Conservation (phyloP, 1,140 invertebrate genomes). For the Apocrypta bakeri region DNA sequence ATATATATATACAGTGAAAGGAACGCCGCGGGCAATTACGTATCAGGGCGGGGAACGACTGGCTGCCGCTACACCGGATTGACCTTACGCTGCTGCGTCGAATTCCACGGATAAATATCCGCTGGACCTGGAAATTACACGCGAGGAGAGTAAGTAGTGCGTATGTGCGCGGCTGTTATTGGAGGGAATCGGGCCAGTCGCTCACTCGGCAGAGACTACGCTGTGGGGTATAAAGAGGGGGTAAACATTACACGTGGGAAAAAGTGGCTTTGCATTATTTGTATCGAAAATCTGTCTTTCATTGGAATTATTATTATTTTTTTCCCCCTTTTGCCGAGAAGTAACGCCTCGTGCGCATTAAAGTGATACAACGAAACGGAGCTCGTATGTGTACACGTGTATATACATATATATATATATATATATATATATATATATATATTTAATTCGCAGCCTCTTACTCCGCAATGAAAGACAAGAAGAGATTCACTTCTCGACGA, state of each 20-base stretch:
- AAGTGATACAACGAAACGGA: no score
- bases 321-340: no score
- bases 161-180: background rate
- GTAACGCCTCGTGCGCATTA: no score
- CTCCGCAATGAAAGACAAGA: background rate
- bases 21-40: conserved; percentile 66
- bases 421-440: no score
- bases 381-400: no score
- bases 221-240: background rate
- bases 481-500: background rate
- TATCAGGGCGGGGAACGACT: conserved; percentile 58
- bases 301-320: no score
- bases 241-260: background rate
- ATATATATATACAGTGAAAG: conserved; percentile 62
- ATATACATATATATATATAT: no score
- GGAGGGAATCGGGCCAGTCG: background rate
- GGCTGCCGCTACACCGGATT: conserved; percentile 50
- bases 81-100: conserved; percentile 64
- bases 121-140: conserved; percentile 1
- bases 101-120: conserved; percentile 56
- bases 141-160: background rate
- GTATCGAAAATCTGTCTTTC: background rate
- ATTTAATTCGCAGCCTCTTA: background rate
- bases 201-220: background rate
- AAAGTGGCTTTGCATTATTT: background rate